These are phyloP conservation scores for Diarsia rubi DNA, from an alignment of 2,888 invertebrate species.

Conservation along the genomic window DNA sequence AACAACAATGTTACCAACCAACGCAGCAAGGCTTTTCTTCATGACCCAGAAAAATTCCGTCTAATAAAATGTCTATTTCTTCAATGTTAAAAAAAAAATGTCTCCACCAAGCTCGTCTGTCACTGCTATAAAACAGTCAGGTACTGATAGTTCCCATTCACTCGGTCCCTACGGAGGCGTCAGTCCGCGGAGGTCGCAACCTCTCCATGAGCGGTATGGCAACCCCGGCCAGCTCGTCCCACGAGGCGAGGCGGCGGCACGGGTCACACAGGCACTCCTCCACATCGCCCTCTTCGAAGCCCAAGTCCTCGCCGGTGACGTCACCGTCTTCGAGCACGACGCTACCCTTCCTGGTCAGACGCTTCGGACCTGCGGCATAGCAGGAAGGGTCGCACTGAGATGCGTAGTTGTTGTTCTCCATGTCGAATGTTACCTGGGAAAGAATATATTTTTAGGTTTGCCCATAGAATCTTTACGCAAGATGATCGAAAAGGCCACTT, in stretches of 20 bases:
- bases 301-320: slow-evolving; percentile 82
- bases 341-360: slow-evolving; percentile 20
- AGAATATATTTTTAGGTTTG: background rate
- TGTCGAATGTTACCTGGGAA: slow-evolving; percentile 80
- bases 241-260: slow-evolving; percentile 86
- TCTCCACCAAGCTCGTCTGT: background rate
- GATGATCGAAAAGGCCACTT: background rate
- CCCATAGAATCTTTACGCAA: background rate
- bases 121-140: slow-evolving; percentile 4
- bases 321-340: slow-evolving; percentile 69
- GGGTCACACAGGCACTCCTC: slow-evolving; percentile 83
- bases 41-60: background rate
- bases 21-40: background rate
- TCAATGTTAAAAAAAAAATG: background rate
- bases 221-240: slow-evolving; percentile 95
- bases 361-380: slow-evolving; percentile 32
- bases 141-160: slow-evolving; percentile 39
- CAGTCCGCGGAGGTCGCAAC: slow-evolving; percentile 85
- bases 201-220: slow-evolving; percentile 94
- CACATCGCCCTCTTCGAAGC: slow-evolving; percentile 84
- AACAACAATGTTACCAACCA: background rate
- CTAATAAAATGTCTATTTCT: background rate
- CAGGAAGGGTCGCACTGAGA: slow-evolving; percentile 54
- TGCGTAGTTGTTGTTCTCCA: slow-evolving; percentile 77
- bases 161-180: slow-evolving; percentile 86